phyloP scores from a whole-genome alignment of 2,888 invertebrate species.

The Poecilobothrus nobilitatus region DNA sequence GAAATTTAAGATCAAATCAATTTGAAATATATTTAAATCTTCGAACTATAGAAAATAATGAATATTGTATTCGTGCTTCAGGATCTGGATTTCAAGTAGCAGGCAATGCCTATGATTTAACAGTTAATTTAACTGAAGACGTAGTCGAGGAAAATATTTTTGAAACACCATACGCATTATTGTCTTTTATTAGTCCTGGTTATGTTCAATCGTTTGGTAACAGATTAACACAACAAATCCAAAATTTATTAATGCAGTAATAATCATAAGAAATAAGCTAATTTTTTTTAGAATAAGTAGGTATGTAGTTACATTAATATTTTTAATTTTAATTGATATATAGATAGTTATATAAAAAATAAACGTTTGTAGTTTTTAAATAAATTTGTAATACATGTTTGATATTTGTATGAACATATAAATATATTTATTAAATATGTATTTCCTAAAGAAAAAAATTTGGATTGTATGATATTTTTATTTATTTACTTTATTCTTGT shows the following conservation, averaged over 20 bases:
- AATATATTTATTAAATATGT: too few species aligned
- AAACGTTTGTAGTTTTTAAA: too few species aligned
- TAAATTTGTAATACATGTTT: too few species aligned
- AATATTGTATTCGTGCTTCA: conserved; percentile 56
- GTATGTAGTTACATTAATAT: too few species aligned
- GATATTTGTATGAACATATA: too few species aligned
- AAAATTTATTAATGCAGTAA: not conserved
- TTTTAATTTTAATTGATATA: too few species aligned
- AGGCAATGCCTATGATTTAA: conserved; percentile 47
- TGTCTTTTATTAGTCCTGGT: conserved; percentile 53
- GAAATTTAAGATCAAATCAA: conserved; percentile 43
- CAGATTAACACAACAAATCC: conserved; percentile 42
- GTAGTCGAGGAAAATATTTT: conserved; percentile 39
- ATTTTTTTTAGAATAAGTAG: too few species aligned
- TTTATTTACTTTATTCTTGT: too few species aligned
- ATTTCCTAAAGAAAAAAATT: too few species aligned
- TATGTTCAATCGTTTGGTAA: conserved; percentile 55
- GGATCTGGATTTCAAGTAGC: conserved; percentile 56
- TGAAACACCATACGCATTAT: conserved; percentile 62
- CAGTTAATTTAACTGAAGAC: conserved; percentile 14
- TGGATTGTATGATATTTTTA: too few species aligned
- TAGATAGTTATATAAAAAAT: too few species aligned
- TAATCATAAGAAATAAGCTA: too few species aligned
- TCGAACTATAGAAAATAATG: conserved; percentile 54
- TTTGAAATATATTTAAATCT: conserved; percentile 55